Evolutionary conservation across 2,113 vertebrate species (phyloP).

Genomic region (Antechinus stuartii): DNA sequence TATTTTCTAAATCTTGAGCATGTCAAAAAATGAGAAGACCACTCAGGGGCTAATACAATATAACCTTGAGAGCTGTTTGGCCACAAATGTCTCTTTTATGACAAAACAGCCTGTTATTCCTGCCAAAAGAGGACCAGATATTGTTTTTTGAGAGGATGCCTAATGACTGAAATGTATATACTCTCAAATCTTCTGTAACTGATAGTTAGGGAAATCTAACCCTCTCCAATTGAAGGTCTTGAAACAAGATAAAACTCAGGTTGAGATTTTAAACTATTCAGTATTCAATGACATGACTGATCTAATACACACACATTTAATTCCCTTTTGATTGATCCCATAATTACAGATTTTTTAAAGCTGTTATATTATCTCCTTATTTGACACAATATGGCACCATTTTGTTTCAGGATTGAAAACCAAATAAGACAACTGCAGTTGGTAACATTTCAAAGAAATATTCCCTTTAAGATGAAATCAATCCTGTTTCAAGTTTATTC

Average conservation of each 20-base stretch:
- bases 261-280: constrained; percentile 76
- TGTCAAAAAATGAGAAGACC: not conserved
- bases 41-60: not conserved
- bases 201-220: constrained; percentile 28
- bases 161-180: constrained; percentile 14
- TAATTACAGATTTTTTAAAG: constrained; percentile 97
- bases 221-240: constrained; percentile 35
- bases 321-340: constrained; percentile 85
- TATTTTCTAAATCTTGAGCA: not conserved
- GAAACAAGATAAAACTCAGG: constrained; percentile 53
- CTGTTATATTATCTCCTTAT: constrained; percentile 92
- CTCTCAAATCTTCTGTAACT: not conserved
- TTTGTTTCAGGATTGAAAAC: constrained; percentile 93
- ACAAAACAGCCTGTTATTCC: not conserved
- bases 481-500: constrained; percentile 97
- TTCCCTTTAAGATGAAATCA: constrained; percentile 98
- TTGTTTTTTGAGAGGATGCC: constrained; percentile 39
- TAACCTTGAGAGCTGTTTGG: not conserved
- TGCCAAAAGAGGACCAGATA: not conserved
- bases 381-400: constrained; percentile 97
- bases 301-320: constrained; percentile 81
- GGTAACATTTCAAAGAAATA: constrained; percentile 94
- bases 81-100: not conserved
- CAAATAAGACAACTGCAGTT: constrained; percentile 92
- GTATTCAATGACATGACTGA: constrained; percentile 78